Evolutionary conservation across 2,888 invertebrate genomes (phyloP).

Genomic region (Nomada fabriciana): DNA sequence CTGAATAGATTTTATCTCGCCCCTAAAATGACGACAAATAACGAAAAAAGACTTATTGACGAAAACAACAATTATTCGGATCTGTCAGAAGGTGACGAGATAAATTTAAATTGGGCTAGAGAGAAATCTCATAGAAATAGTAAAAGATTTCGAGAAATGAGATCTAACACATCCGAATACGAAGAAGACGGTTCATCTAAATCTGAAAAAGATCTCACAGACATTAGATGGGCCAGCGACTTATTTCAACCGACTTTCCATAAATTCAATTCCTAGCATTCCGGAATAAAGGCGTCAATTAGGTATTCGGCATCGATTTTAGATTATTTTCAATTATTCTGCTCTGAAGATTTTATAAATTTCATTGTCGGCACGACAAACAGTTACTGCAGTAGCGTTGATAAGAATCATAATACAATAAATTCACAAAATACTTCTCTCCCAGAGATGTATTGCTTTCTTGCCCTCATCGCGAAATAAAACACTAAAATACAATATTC

Average conservation of each 20-base stretch:
- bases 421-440: conserved; percentile 36
- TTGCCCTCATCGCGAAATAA: conserved; percentile 11
- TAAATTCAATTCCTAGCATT: conserved; percentile 42
- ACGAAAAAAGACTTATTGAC: conserved; percentile 32
- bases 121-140: conserved; percentile 24
- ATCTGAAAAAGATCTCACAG: conserved; percentile 29
- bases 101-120: conserved; percentile 41
- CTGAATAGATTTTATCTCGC: conserved; percentile 40
- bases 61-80: conserved; percentile 29
- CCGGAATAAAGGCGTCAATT: conserved; percentile 47
- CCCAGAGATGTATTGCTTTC: conserved; percentile 37
- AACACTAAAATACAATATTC: conserved; percentile 31
- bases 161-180: conserved; percentile 34
- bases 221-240: conserved; percentile 31
- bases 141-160: conserved; percentile 39
- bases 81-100: conserved; percentile 37
- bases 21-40: conserved; percentile 40
- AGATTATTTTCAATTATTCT: conserved; percentile 8
- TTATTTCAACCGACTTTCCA: conserved; percentile 37
- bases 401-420: conserved; percentile 29
- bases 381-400: background rate
- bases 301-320: background rate
- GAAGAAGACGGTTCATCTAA: conserved; percentile 33
- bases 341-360: conserved; percentile 7
- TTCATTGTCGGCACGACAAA: conserved; percentile 30